Conservation (phyloP, 1,140 invertebrate genomes). For the Cotesia chilonis region DNA sequence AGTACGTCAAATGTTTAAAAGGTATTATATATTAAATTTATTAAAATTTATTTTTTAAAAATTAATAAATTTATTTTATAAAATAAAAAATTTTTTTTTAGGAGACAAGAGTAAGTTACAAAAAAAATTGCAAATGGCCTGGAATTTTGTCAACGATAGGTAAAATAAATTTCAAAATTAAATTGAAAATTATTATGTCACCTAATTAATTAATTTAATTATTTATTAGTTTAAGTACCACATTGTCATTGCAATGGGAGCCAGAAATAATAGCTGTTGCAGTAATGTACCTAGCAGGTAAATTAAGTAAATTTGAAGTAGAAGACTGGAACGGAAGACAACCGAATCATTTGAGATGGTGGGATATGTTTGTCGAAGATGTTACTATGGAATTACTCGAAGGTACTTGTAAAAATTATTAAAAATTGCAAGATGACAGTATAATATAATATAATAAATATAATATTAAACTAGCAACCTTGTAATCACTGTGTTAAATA, state of each 20-base stretch:
- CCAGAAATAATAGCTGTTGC: constrained; percentile 98
- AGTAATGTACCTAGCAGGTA: constrained; percentile 94
- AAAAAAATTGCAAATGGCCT: constrained; percentile 99
- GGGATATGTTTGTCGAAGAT: constrained; percentile 97
- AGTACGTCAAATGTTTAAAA: constrained; percentile 97
- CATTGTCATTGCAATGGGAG: constrained; percentile 97
- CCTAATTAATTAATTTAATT: constrained; percentile 9
- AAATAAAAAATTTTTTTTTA: no score
- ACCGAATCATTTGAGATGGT: constrained; percentile 89
- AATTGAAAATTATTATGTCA: no score
- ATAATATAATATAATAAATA: no score
- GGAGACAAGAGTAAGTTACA: constrained; percentile 90
- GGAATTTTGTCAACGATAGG: constrained; percentile 99
- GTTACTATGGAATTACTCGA: constrained; percentile 95
- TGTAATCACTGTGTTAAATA: no score
- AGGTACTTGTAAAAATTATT: constrained; percentile 61
- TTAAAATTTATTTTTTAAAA: no score
- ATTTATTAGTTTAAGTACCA: constrained; percentile 87
- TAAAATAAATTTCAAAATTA: constrained; percentile 49
- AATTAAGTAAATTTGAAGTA: constrained; percentile 94
- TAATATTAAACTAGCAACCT: no score
- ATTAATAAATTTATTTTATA: no score
- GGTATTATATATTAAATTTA: constrained; percentile 47
- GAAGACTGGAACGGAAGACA: constrained; percentile 89
- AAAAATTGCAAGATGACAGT: no score